Base-by-base conservation (phyloP, 2,888 invertebrate genomes). In the Agriopis leucophaearia region DNA sequence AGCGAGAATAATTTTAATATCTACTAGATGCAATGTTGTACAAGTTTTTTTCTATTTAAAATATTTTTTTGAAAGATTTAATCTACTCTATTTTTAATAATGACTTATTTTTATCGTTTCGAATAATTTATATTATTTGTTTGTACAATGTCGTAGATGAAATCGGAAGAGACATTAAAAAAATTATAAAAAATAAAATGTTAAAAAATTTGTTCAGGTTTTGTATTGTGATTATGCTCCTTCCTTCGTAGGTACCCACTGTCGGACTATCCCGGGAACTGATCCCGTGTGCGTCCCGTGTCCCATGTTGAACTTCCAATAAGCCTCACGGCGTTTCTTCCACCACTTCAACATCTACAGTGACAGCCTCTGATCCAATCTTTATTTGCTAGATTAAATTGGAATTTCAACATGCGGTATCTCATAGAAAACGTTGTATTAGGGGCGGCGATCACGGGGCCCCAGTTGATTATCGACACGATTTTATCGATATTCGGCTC, bases 81-180 rank as follows among this genome's bases (percentile, higher is more conserved):
- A 92, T 92, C 91, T 92, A 91, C 89, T 85, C 86, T 92, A 91
- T 92, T 91, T 90, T 91, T 90, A 91, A 91, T 92, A 90, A 90
- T 87, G 84, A 90, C 90, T 86, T 93, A 92, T 92, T 92, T 89
- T 89, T 92, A 92, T 94, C 89, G 90, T 93, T 92, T 91, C 90
- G 88, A 91, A 88, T 94, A 92, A 94, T 93, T 93, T 93, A 94
- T 93, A 92, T 88, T 85, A 89, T 90, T 87, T 89, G 91, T 90
- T 93, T 93, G 90, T 92, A 92, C 89, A 90, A 92, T 92, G 91
- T 91, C 92, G 85, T 85, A 84, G 89, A 88, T 83, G 86, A 89
- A 89, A 89, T 86, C 83, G 84, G 87, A 85, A 83, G 87, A 88
- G 91, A 91, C 91, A 92, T 91, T 91, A 89, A 91, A 92, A 88